Conservation (phyloP, 1,140 invertebrate genomes). For the Calycopis cecrops region DNA sequence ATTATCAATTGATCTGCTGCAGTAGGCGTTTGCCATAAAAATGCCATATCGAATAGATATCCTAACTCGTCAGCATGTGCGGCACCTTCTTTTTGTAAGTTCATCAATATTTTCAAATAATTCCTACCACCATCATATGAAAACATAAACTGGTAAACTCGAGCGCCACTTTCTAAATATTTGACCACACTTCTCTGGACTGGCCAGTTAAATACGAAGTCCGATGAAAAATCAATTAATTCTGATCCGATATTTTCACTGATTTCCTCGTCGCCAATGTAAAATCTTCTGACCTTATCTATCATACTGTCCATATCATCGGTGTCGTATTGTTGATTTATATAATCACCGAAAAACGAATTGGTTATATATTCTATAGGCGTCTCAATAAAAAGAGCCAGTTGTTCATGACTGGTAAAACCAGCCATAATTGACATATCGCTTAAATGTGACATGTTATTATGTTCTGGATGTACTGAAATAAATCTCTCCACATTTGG, state of each 20-base stretch:
- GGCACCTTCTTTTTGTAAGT: slow-evolving; percentile 23
- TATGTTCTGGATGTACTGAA: slow-evolving; percentile 18
- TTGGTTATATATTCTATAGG: neutral
- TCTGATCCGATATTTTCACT: slow-evolving; percentile 11
- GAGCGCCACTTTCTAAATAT: slow-evolving; percentile 22
- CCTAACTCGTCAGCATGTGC: slow-evolving; percentile 35
- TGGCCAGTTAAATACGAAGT: slow-evolving; percentile 27
- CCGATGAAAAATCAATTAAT: slow-evolving; percentile 28
- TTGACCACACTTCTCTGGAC: slow-evolving; percentile 21
- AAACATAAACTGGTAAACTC: slow-evolving; percentile 35
- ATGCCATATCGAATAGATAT: slow-evolving; percentile 35
- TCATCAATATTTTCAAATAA: slow-evolving; percentile 22
- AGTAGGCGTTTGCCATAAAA: slow-evolving; percentile 17
- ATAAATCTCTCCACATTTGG: slow-evolving; percentile 26
- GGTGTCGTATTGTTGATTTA: neutral
- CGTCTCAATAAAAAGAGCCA: neutral
- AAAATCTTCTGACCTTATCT: slow-evolving; percentile 26
- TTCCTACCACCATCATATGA: slow-evolving; percentile 33
- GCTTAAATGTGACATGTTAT: slow-evolving; percentile 13
- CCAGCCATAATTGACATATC: slow-evolving; percentile 25
- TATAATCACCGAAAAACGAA: neutral
- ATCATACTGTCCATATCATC: slow-evolving; percentile 19
- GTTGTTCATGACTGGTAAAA: slow-evolving; percentile 21
- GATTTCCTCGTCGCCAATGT: slow-evolving; percentile 30
- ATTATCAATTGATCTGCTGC: slow-evolving; percentile 34